phyloP scores from a whole-genome alignment of 1,140 invertebrate genomes.

The Drosophila lini region DNA sequence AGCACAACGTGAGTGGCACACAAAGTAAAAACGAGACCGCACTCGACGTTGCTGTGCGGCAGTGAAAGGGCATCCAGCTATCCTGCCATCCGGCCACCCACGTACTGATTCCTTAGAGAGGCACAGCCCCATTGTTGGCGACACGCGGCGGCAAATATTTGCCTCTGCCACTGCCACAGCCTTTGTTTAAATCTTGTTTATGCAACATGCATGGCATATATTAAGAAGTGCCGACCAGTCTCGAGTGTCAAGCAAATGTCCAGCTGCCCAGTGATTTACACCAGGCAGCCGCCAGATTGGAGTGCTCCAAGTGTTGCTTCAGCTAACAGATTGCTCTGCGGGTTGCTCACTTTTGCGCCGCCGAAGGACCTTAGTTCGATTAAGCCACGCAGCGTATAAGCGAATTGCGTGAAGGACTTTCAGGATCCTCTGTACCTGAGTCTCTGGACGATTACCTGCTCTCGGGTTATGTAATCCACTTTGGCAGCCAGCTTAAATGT shows the following conservation, averaged over 20 bases:
- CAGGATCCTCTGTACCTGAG: not conserved
- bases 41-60: constrained; percentile 36
- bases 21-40: constrained; percentile 66
- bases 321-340: constrained; percentile 44
- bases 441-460: not conserved
- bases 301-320: constrained; percentile 19
- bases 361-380: constrained; percentile 21
- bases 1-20: constrained; percentile 81
- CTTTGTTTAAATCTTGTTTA: constrained; percentile 79
- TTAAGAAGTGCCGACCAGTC: constrained; percentile 51
- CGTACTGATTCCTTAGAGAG: constrained; percentile 32
- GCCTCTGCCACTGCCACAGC: constrained; percentile 41
- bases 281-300: constrained; percentile 23
- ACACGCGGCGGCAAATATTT: constrained; percentile 77
- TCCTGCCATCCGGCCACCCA: constrained; percentile 1
- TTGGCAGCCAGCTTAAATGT: too few relatives aligned
- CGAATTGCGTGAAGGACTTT: not conserved
- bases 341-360: constrained; percentile 5
- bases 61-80: constrained; percentile 53
- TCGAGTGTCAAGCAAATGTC: constrained; percentile 53
- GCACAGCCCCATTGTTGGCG: constrained; percentile 55
- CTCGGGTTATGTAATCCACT: not conserved
- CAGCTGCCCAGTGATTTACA: constrained; percentile 61
- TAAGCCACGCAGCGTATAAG: not conserved
- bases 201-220: constrained; percentile 76